A percentile compares a stretch with the other conserved stretches of the same genome.
phyloP scores from a whole-genome alignment of 2,113 vertebrate species.

The Erythrolamprus reginae region DNA sequence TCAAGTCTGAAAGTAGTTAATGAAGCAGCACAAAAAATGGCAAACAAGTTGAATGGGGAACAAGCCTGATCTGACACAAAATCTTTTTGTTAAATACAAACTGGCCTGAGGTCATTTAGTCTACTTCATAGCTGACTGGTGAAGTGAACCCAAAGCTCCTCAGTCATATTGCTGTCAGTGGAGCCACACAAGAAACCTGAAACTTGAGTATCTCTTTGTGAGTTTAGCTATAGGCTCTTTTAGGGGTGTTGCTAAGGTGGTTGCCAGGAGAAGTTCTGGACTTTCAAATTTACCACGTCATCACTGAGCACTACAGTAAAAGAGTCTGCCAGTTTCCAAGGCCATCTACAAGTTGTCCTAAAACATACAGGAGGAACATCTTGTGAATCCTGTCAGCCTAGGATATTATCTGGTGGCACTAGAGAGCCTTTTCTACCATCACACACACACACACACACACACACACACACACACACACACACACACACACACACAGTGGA shows the following conservation, averaged over 20 bases:
- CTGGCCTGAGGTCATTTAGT: not conserved
- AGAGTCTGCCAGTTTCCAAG: not conserved
- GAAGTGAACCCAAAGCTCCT: not conserved
- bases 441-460: not conserved
- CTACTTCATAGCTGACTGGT: not conserved
- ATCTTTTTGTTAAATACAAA: not conserved
- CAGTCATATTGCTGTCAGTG: not conserved
- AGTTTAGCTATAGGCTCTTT: not conserved
- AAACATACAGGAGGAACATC: not conserved
- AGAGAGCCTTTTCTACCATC: not conserved
- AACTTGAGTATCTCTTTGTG: not conserved
- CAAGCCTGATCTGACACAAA: not conserved
- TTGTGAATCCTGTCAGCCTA: not conserved
- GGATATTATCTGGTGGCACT: not conserved
- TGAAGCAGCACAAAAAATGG: not conserved
- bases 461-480: not conserved
- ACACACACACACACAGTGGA: not conserved
- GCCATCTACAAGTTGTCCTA: not conserved
- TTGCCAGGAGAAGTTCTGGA: not conserved
- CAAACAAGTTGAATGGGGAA: not conserved
- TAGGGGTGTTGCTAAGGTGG: not conserved
- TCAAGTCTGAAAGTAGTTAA: not conserved
- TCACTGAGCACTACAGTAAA: not conserved
- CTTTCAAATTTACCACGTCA: not conserved
- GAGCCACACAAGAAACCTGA: not conserved